phyloP scores from a whole-genome alignment of 2,113 vertebrate species.

The Hippocampus comes region DNA sequence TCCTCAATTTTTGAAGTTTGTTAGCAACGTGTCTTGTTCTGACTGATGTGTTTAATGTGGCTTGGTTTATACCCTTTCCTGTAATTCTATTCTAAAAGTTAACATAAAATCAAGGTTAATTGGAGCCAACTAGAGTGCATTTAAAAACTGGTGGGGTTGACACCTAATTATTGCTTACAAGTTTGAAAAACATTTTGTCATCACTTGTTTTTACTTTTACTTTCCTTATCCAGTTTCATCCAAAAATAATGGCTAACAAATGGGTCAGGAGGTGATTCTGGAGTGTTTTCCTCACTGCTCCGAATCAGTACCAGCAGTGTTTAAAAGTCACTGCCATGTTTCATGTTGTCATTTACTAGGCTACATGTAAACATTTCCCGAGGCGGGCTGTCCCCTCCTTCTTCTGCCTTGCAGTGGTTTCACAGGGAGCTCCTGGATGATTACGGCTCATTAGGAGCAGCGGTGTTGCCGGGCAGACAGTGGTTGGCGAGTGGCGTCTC shows the following conservation, averaged over 20 bases:
- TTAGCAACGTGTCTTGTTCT: neutral
- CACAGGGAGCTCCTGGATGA: conserved; percentile 64
- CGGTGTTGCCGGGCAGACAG: conserved; percentile 65
- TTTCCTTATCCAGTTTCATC: conserved; percentile 38
- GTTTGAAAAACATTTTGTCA: conserved; percentile 31
- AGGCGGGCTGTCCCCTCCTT: conserved; percentile 33
- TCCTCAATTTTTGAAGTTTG: neutral
- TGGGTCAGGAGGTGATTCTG: conserved; percentile 28
- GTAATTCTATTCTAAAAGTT: neutral
- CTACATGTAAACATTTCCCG: conserved; percentile 52
- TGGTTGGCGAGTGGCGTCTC: conserved; percentile 58
- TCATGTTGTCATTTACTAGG: conserved; percentile 43
- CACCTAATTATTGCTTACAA: conserved; percentile 23
- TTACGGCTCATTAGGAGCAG: conserved; percentile 70
- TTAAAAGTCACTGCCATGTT: conserved; percentile 43
- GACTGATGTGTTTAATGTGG: neutral
- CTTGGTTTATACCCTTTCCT: neutral
- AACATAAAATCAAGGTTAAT: neutral
- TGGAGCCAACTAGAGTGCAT: neutral
- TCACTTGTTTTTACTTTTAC: conserved; percentile 31
- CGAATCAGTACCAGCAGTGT: conserved; percentile 40
- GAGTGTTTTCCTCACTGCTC: conserved; percentile 27
- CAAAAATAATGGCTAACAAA: conserved; percentile 54
- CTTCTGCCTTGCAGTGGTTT: conserved; percentile 48
- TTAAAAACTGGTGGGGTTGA: neutral